A percentile compares a stretch with the other conserved stretches of the same genome.
phyloP scores from a whole-genome alignment of 2,797 vertebrate genomes.

The Ciconia nigra region DNA sequence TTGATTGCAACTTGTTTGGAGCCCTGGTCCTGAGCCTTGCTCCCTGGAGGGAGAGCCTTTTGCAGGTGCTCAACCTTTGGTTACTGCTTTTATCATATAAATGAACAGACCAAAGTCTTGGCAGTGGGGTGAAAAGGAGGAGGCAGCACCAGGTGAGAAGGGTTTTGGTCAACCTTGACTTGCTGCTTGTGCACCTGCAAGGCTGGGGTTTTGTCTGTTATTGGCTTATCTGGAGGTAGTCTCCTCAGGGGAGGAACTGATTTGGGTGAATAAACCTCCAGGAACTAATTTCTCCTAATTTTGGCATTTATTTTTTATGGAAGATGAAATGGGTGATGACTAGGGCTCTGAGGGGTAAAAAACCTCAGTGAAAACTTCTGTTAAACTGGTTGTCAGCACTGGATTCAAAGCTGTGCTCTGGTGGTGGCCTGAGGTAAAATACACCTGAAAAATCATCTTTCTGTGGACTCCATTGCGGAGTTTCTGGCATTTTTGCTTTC shows the following conservation, averaged over 20 bases:
- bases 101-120: not conserved
- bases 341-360: not conserved
- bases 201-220: not conserved
- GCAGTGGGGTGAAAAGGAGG: not conserved
- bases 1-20: not conserved
- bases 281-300: not conserved
- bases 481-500: not conserved
- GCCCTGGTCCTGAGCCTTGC: not conserved
- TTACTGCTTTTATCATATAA: not conserved
- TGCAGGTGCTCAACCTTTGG: not conserved
- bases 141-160: not conserved
- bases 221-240: not conserved
- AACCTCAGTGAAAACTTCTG: not conserved
- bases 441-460: not conserved
- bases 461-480: rapidly evolving
- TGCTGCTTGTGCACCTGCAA: not conserved
- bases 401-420: not conserved
- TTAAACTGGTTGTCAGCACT: not conserved
- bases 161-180: not conserved
- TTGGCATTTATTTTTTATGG: not conserved
- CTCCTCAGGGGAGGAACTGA: not conserved
- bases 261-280: not conserved
- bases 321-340: not conserved
- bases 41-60: not conserved
- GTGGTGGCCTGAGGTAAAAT: not conserved